phyloP scores from a whole-genome alignment of 2,113 vertebrate species.

The Strix uralensis region DNA sequence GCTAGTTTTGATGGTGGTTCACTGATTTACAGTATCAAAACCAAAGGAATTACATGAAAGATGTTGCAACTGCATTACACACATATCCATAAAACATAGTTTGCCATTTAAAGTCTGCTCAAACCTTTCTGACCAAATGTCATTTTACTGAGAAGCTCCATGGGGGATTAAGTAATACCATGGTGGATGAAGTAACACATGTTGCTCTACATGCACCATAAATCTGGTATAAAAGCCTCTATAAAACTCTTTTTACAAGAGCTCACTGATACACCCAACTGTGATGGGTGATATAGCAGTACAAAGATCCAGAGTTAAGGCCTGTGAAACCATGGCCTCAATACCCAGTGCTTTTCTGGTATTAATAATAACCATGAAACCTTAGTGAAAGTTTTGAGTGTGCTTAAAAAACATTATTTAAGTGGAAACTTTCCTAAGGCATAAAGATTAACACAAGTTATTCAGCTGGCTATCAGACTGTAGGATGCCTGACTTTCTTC shows the following conservation, averaged over 20 bases:
- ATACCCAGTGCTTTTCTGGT: neutral
- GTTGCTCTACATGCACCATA: neutral
- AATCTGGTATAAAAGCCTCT: neutral
- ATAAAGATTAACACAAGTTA: neutral
- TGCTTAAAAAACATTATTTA: neutral
- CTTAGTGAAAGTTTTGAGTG: neutral
- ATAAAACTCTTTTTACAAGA: neutral
- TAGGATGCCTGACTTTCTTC: neutral
- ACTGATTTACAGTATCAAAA: neutral
- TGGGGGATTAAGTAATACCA: neutral
- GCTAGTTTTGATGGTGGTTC: neutral
- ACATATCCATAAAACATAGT: neutral
- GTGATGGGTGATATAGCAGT: neutral
- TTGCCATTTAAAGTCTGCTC: neutral
- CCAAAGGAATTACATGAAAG: neutral
- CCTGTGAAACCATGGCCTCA: neutral
- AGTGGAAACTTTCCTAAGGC: neutral
- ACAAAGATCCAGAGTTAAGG: neutral
- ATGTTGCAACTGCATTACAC: neutral
- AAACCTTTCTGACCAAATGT: neutral
- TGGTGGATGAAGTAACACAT: neutral
- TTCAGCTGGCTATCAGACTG: neutral
- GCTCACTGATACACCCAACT: neutral
- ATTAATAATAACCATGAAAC: neutral
- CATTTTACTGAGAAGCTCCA: neutral